Evolutionary conservation across 1,140 invertebrate species (phyloP), one percentile per base, ranked within the genome.

Genomic region (Diachasma alloeum): DNA sequence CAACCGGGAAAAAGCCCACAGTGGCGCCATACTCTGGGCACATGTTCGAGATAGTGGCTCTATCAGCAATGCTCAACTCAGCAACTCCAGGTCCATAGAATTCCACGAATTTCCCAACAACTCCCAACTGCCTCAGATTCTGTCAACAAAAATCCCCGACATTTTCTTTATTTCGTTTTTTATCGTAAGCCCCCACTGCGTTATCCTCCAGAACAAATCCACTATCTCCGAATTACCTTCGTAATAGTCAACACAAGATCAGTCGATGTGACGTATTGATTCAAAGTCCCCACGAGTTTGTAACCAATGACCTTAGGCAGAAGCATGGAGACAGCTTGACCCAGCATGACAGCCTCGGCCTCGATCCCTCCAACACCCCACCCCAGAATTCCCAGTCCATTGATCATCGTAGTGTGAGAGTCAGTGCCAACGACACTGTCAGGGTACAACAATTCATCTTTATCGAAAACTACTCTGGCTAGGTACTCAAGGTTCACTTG

Each of bases 341-440:
- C 97, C 75, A 99, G 87, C 96, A 97, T 97, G 70, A 96, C 96
- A 68, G 95, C 95, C 84, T 97, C 95, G 0, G 96, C 96, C 91
- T 97, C 96, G 80, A 97, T 97, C 46, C 94, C 94, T 53, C 93
- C 93, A 17, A 94, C 94, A 75, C 95, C 95, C 94, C 94, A 95
- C 15, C 94, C 94, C 39, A 95, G 88, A 8, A 95, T 93, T 17
- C 94, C 94, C 15, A 95, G 88, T 0, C 98, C 98, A 87, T 99
- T 99, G 68, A 99, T 98, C 98, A 99, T 99, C 0, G 98, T 99
- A 8, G 98, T 99, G 83, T 99, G 98, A 6, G 96, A 98, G 91
- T 99, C 98, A 0, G 98, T 99, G 11, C 98, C 98, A n/a, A 99
- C 98, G 42, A 99, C 93, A 72, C 96, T 97, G 86, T 99, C 98